Percentiles rank a stretch among this genome's conserved stretches.
phyloP scores from a whole-genome alignment of 2,113 vertebrate genomes.

The Sebastes schlegelii region DNA sequence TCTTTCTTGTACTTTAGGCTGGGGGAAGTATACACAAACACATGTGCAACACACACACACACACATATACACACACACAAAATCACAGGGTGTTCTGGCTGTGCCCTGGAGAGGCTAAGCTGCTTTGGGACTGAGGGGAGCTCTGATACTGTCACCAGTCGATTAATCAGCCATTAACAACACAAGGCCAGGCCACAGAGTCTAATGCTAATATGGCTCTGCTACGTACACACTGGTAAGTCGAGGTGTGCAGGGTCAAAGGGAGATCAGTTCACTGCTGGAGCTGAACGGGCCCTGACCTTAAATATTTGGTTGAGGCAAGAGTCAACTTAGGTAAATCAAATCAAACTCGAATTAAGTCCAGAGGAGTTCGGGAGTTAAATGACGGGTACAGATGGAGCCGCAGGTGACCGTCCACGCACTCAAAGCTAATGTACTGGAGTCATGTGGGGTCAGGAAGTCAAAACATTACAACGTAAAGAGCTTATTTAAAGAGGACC shows the following conservation, averaged over 20 bases:
- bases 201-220: slow-evolving; percentile 65
- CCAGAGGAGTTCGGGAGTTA: slow-evolving; percentile 15
- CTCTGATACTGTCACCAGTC: slow-evolving; percentile 74
- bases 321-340: slow-evolving; percentile 59
- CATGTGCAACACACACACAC: slow-evolving; percentile 28
- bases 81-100: slow-evolving; percentile 60
- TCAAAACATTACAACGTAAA: slow-evolving; percentile 16
- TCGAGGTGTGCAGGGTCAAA: slow-evolving; percentile 52
- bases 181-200: slow-evolving; percentile 49
- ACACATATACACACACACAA: slow-evolving; percentile 28
- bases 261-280: slow-evolving; percentile 59
- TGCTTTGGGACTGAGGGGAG: slow-evolving; percentile 69
- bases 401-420: slow-evolving; percentile 33
- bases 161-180: slow-evolving; percentile 76
- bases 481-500: too few relatives aligned
- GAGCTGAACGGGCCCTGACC: slow-evolving; percentile 43
- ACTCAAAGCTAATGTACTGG: slow-evolving; percentile 11
- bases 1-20: slow-evolving; percentile 13
- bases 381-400: slow-evolving; percentile 47
- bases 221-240: slow-evolving; percentile 34
- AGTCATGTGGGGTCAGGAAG: slow-evolving; percentile 13
- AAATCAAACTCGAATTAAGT: slow-evolving; percentile 51
- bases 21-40: slow-evolving; percentile 33
- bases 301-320: slow-evolving; percentile 33
- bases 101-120: slow-evolving; percentile 68